Conservation (phyloP, 2,888 invertebrate species). For the Homarus gammarus region DNA sequence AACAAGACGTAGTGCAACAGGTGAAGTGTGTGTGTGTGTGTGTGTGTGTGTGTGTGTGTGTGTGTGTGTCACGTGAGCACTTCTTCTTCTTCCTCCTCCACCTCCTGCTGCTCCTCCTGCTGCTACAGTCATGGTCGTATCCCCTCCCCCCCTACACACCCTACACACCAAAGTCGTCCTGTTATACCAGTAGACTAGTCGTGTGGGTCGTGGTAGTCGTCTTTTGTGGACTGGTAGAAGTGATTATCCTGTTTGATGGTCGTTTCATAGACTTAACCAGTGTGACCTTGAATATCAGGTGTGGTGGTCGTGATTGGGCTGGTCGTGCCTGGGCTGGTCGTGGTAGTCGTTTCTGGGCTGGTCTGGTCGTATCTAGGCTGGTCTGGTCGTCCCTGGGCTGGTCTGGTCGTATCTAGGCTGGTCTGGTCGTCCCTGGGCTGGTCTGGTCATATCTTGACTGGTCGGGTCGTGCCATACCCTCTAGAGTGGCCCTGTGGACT, state of each 20-base stretch:
- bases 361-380: background rate
- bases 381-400: background rate
- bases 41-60: slow-evolving; percentile 35
- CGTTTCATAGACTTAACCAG: too few species aligned
- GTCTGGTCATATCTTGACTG: background rate
- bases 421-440: too few species aligned
- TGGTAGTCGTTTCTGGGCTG: background rate
- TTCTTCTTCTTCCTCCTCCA: background rate
- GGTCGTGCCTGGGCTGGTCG: too few species aligned
- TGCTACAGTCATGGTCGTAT: background rate
- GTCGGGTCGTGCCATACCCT: background rate
- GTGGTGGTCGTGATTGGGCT: background rate
- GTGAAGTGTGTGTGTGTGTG: slow-evolving; percentile 25
- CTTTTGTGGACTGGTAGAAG: too few species aligned
- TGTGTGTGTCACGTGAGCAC: background rate
- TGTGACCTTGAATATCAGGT: too few species aligned
- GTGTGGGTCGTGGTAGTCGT: too few species aligned
- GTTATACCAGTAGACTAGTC: too few species aligned
- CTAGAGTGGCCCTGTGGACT: background rate
- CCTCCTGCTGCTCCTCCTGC: too few species aligned
- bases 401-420: too few species aligned
- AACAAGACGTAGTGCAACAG: background rate
- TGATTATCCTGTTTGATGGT: too few species aligned
- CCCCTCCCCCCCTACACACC: background rate
- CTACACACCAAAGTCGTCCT: too few species aligned